These are phyloP conservation scores for Glyphotaelius pellucidus DNA, from an alignment of 2,888 invertebrate species.

Conservation along the genomic window DNA sequence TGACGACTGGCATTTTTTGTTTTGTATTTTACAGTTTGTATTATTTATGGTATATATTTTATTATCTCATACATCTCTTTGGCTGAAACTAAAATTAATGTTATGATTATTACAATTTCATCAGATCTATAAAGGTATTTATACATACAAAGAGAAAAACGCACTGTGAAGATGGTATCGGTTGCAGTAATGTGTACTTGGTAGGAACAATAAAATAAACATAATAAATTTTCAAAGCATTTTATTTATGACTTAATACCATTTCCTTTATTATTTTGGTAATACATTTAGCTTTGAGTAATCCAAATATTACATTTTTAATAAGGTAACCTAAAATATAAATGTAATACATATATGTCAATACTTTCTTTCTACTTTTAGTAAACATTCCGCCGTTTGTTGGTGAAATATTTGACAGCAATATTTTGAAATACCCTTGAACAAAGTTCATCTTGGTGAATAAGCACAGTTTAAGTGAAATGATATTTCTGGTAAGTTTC, in stretches of 20 bases:
- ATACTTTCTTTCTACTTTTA: conserved; percentile 46
- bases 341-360: conserved; percentile 60
- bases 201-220: background rate
- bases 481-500: background rate
- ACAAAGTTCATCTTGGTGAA: conserved; percentile 22
- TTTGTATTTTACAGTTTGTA: background rate
- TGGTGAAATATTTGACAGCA: conserved; percentile 13
- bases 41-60: background rate
- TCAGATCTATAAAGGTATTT: background rate
- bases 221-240: conserved; percentile 64
- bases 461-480: conserved; percentile 30
- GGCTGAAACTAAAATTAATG: background rate
- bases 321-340: conserved; percentile 66
- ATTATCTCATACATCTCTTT: background rate
- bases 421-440: conserved; percentile 34
- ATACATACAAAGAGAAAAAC: background rate
- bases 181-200: background rate
- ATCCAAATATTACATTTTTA: conserved; percentile 77
- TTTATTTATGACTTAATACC: conserved; percentile 66
- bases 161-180: background rate
- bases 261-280: conserved; percentile 73
- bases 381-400: conserved; percentile 29
- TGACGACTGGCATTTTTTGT: background rate
- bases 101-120: background rate
- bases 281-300: conserved; percentile 80